These are phyloP conservation scores for Gymnocypris eckloni DNA, from an alignment of 2,797 vertebrate genomes.

Conservation along the genomic window DNA sequence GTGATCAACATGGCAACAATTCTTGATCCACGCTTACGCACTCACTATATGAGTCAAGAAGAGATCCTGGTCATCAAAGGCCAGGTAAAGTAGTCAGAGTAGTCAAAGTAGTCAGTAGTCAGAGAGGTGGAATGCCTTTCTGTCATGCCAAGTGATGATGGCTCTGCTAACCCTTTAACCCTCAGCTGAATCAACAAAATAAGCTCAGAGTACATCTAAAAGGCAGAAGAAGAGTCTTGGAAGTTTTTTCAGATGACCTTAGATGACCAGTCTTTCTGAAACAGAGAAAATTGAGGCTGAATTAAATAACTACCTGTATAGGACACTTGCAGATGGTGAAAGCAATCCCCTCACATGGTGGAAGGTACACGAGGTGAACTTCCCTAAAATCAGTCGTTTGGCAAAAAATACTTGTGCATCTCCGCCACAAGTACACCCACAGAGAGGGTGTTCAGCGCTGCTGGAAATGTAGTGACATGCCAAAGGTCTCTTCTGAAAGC, in stretches of 20 bases:
- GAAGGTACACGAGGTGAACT: not conserved
- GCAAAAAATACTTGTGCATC: not conserved
- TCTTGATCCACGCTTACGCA: not conserved
- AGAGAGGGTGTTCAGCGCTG: not conserved
- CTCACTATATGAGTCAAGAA: not conserved
- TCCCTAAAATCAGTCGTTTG: not conserved
- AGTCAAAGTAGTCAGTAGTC: no score
- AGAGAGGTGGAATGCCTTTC: not conserved
- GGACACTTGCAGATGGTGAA: no score
- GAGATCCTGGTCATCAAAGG: constrained; percentile 7
- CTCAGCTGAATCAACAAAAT: not conserved
- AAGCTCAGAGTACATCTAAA: not conserved
- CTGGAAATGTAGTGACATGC: not conserved
- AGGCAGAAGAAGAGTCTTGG: not conserved
- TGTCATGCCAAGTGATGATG: not conserved
- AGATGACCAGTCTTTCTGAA: not conserved
- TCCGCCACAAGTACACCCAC: not conserved
- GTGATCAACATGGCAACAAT: not conserved
- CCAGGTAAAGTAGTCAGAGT: not conserved
- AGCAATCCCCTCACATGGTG: no score
- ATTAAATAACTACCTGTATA: no score
- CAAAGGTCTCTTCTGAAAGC: not conserved
- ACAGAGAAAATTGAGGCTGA: not conserved
- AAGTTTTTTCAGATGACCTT: not conserved
- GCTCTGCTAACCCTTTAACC: not conserved